Percentiles rank a stretch among this genome's conserved stretches.
Conservation (phyloP, 35 echinoderm and acorn worm species). For the Chiridota heheva region DNA sequence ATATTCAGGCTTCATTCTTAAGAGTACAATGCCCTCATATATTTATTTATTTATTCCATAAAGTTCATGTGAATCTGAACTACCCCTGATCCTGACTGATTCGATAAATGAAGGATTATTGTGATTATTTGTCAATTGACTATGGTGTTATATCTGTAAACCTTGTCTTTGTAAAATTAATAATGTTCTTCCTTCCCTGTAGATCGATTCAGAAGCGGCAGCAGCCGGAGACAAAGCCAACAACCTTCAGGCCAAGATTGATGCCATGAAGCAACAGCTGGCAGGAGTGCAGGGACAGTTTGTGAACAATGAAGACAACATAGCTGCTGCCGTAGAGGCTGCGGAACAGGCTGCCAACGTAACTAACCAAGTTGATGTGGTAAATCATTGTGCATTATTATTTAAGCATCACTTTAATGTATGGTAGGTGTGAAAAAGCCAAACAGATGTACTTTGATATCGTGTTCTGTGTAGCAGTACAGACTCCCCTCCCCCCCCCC, state of each 20-base stretch:
- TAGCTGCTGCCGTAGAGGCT: slow-evolving; percentile 42
- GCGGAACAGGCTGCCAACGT: slow-evolving; percentile 58
- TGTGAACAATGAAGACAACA: slow-evolving; percentile 70
- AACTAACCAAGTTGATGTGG: slow-evolving; percentile 51
- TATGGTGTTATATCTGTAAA: no score
- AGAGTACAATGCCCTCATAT: no score
- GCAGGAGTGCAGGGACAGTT: slow-evolving; percentile 56
- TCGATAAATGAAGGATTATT: no score
- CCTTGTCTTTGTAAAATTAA: neutral
- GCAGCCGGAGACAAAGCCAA: slow-evolving; percentile 67
- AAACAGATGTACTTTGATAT: neutral
- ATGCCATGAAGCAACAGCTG: slow-evolving; percentile 65
- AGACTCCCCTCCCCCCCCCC: no score
- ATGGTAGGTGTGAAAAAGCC: neutral
- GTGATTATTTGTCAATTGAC: no score
- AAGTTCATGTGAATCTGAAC: no score
- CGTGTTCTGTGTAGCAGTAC: neutral
- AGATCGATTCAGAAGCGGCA: slow-evolving; percentile 67
- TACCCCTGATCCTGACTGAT: no score
- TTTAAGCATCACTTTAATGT: neutral
- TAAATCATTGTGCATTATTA: slow-evolving; percentile 1
- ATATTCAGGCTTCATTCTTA: no score
- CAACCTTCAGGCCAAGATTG: slow-evolving; percentile 41
- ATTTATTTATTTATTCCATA: no score
- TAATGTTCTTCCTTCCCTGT: neutral